Base-by-base conservation (phyloP, 2,113 vertebrate species). In the Zingel zingel region DNA sequence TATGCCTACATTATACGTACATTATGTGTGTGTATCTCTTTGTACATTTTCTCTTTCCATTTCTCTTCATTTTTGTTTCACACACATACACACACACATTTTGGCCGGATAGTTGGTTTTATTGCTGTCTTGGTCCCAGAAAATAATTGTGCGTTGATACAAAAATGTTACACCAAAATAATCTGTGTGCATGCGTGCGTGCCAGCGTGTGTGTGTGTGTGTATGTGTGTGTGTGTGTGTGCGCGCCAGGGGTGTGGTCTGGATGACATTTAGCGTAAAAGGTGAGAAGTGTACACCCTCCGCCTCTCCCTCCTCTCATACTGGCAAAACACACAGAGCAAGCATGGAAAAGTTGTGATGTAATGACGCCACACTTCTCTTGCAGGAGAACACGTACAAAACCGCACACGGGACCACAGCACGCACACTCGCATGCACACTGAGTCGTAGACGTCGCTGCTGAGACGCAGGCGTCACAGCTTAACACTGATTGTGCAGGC, bases 341-440 rank as follows among this genome's bases (percentile, higher is more conserved):
- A 78, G 82, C 50, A 91, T 93, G 91, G 92, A 94, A 94, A 92
- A 93, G 82, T 89, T 33, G 83, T 92, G 89, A 93, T 83, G 88
- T 90, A 91, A 93, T 88, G 91, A 92, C 86, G 88, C 86, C 88
- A 89, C 84, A 66, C 76, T 82, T 59, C 74, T 88, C 58, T 15
- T 71, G 79, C 84, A 89, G 82, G 69, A 82, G 86, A 86, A 89
- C 86, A 88, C 80, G 80, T 82, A 85, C 75, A 66, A 57, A 78
- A 86, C 65, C 61, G n/a, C 86, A 81, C 39, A 43, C 56, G 3
- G 43, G 48, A 27, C 51, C 62, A 51, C 43, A 58, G 9, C 79
- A 5, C 72, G 19, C 53, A 67, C 65, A 77, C n/a, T 63, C 39
- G 64, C 27, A 53, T n/a, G 30, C 25, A 58, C 70, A 56, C 21